These are phyloP conservation scores for Agrotis puta DNA, from an alignment of 2,888 invertebrate species.

Conservation along the genomic window DNA sequence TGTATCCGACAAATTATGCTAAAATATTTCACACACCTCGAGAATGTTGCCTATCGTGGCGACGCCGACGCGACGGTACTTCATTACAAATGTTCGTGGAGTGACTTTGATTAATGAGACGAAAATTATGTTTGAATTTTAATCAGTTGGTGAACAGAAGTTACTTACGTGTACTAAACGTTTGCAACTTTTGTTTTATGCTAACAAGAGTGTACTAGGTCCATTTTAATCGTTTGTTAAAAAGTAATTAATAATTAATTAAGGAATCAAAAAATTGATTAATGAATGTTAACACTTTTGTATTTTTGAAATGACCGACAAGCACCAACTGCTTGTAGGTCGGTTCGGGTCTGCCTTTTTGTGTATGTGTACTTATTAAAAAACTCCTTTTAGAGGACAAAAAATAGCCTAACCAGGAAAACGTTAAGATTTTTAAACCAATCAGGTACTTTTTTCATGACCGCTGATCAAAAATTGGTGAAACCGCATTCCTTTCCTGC, in stretches of 20 bases:
- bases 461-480: too few species aligned
- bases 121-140: constrained; percentile 48
- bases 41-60: constrained; percentile 18
- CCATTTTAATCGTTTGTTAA: neutral
- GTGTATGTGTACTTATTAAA: too few species aligned
- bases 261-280: too few species aligned
- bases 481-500: too few species aligned
- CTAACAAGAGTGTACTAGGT: neutral
- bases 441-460: too few species aligned
- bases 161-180: neutral
- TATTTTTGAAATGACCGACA: too few species aligned
- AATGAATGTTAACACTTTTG: too few species aligned
- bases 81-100: constrained; percentile 22
- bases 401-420: too few species aligned
- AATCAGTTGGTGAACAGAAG: constrained; percentile 16
- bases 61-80: constrained; percentile 21
- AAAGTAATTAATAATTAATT: neutral
- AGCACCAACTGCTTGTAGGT: too few species aligned
- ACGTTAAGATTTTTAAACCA: too few species aligned
- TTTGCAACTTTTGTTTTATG: neutral
- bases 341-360: too few species aligned
- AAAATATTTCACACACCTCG: constrained; percentile 5
- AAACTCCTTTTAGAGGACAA: too few species aligned
- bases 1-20: constrained; percentile 3
- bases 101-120: constrained; percentile 53